Conservation (phyloP, 2,888 invertebrate genomes). For the Malacosoma neustria region DNA sequence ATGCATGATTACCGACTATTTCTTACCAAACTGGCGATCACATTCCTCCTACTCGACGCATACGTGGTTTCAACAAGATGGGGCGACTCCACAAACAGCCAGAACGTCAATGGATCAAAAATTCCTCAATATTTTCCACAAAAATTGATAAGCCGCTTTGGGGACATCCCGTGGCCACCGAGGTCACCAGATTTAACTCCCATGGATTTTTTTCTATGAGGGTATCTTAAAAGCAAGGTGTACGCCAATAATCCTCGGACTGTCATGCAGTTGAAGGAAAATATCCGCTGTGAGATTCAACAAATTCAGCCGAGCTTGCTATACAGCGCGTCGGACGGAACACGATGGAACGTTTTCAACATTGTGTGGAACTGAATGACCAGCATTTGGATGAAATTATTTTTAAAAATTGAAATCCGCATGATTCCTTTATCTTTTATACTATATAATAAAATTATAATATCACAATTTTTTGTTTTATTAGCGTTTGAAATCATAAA, state of each 20-base stretch:
- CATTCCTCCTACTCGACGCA: not conserved
- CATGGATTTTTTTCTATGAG: conserved; percentile 1
- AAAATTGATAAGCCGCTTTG: conserved; percentile 11
- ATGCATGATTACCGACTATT: too few species aligned
- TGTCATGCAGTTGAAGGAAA: not conserved
- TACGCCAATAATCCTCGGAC: not conserved
- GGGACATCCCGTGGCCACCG: conserved; percentile 17
- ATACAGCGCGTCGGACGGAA: not conserved
- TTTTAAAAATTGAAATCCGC: conserved; percentile 5
- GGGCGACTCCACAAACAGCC: not conserved
- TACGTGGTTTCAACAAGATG: too few species aligned
- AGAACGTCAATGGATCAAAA: not conserved
- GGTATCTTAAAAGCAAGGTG: too few species aligned
- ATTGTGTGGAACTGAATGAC: not conserved
- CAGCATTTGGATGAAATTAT: conserved; percentile 7
- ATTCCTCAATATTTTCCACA: conserved; percentile 3
- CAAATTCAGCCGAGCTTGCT: not conserved
- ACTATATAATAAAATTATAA: conserved; percentile 2
- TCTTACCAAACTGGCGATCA: too few species aligned
- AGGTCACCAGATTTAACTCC: conserved; percentile 17
- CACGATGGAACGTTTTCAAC: not conserved
- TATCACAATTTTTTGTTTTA: conserved; percentile 1
- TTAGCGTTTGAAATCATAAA: conserved; percentile 1
- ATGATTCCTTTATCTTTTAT: not conserved
- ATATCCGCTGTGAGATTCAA: not conserved